Conservation (phyloP, 2,888 invertebrate species). For the Junonia oenone region DNA sequence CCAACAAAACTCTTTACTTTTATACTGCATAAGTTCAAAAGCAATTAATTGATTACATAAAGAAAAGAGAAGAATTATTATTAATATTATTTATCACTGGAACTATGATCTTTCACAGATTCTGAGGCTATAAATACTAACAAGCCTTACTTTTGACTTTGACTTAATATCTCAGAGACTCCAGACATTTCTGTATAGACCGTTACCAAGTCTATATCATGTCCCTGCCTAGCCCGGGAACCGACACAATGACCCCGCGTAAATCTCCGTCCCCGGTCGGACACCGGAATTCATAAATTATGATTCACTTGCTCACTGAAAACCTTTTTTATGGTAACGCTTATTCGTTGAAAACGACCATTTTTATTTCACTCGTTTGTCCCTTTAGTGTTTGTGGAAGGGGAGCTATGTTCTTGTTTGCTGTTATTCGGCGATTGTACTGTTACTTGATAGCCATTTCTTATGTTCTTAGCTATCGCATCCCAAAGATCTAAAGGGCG, state of each 20-base stretch:
- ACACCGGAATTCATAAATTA: constrained; percentile 79
- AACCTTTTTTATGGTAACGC: constrained; percentile 78
- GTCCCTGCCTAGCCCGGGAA: constrained; percentile 51
- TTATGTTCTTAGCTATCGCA: neutral
- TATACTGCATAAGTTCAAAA: too few relatives aligned
- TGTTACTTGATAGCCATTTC: neutral
- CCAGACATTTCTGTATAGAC: too few relatives aligned
- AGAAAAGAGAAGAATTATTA: too few relatives aligned
- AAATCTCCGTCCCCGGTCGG: constrained; percentile 65
- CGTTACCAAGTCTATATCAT: constrained; percentile 37
- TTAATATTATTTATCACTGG: too few relatives aligned
- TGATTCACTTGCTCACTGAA: constrained; percentile 79
- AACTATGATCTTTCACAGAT: too few relatives aligned
- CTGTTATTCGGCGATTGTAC: neutral
- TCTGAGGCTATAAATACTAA: too few relatives aligned
- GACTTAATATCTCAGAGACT: too few relatives aligned
- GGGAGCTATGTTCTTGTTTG: constrained; percentile 16
- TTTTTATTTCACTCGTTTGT: constrained; percentile 69
- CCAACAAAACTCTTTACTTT: too few relatives aligned
- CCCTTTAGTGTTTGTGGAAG: constrained; percentile 40
- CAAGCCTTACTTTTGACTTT: too few relatives aligned
- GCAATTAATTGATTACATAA: too few relatives aligned
- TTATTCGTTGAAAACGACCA: constrained; percentile 69
- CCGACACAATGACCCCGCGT: constrained; percentile 75
- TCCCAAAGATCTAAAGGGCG: too few relatives aligned